phyloP scores from a whole-genome alignment of 2,113 vertebrate genomes.

The Xenopus laevis region DNA sequence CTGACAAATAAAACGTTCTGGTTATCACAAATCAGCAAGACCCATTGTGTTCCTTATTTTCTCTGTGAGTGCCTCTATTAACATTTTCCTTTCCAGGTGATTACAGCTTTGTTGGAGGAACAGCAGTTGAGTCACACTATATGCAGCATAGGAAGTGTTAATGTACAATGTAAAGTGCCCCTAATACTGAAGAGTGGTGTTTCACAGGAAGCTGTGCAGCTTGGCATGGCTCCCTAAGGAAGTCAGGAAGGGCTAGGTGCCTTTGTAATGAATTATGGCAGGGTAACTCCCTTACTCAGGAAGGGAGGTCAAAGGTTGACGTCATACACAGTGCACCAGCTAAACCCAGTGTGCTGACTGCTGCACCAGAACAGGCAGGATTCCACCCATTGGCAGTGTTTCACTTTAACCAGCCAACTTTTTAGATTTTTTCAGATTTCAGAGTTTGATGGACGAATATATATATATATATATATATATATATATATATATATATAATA shows the following conservation, averaged over 20 bases:
- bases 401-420: conserved; percentile 27
- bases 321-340: conserved; percentile 41
- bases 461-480: too few species aligned
- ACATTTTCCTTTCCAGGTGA: neutral
- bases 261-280: conserved; percentile 49
- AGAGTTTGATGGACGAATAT: too few species aligned
- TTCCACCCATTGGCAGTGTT: conserved; percentile 10
- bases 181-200: conserved; percentile 5
- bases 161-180: neutral
- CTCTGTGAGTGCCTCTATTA: neutral
- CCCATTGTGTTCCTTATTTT: neutral
- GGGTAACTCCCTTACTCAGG: conserved; percentile 42
- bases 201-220: conserved; percentile 47
- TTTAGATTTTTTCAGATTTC: neutral
- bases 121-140: neutral
- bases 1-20: neutral
- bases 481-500: too few species aligned
- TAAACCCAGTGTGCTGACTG: conserved; percentile 25
- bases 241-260: conserved; percentile 28
- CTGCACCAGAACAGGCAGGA: conserved; percentile 4
- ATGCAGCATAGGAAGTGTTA: conserved; percentile 14
- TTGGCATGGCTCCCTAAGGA: conserved; percentile 45
- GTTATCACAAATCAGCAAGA: conserved; percentile 4
- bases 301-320: conserved; percentile 40
- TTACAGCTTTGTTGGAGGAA: neutral